Percentiles rank a stretch among this genome's conserved stretches.
Evolutionary conservation across 2,797 vertebrate species (phyloP).

Genomic region (Anableps anableps): DNA sequence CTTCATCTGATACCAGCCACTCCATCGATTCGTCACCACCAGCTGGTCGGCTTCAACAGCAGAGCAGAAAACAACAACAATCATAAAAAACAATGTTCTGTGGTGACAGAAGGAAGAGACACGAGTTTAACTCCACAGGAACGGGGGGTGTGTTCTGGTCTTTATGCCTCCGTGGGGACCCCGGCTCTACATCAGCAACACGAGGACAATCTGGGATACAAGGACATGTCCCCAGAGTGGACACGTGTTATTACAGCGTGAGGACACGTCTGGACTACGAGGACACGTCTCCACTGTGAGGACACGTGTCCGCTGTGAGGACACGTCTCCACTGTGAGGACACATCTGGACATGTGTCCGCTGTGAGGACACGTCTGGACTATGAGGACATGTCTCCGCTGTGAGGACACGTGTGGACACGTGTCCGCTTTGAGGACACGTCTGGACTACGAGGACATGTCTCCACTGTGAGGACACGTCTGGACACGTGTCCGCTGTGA

Average conservation of each 20-base stretch:
- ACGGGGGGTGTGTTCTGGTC: slow-evolving; percentile 16
- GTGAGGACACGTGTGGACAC: neutral
- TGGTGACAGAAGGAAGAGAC: slow-evolving; percentile 22
- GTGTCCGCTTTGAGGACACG: neutral
- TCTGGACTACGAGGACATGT: neutral
- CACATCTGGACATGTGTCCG: neutral
- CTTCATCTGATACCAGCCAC: slow-evolving; percentile 24
- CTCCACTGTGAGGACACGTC: neutral
- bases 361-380: neutral
- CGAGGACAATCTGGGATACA: neutral
- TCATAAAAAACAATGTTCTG: neutral
- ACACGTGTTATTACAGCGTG: neutral
- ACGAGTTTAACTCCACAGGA: slow-evolving; percentile 53
- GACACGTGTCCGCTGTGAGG: neutral
- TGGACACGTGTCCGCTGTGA: neutral
- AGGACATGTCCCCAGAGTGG: neutral
- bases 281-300: neutral
- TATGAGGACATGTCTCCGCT: neutral
- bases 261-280: neutral
- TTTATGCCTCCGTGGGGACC: slow-evolving; percentile 12
- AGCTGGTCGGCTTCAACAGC: slow-evolving; percentile 30
- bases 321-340: neutral
- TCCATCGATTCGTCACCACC: slow-evolving; percentile 24
- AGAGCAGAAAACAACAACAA: slow-evolving; percentile 13
- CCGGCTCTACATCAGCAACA: neutral